These are phyloP conservation scores for Hydraecia micacea DNA, from an alignment of 2,888 invertebrate genomes.

Conservation along the genomic window DNA sequence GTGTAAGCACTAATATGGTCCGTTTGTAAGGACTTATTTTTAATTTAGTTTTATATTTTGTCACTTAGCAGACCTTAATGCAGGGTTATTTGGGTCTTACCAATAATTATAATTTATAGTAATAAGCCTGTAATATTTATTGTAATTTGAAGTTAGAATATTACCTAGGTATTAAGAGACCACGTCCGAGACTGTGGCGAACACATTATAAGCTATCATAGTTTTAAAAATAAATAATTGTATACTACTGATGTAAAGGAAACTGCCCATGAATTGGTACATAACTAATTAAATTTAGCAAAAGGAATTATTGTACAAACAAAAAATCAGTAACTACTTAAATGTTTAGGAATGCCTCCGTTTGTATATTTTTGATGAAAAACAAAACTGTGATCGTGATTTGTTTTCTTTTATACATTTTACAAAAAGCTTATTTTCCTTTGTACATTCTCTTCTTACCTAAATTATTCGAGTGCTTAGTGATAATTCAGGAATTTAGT, in stretches of 20 bases:
- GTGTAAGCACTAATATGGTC: neutral
- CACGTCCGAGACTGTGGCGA: conserved; percentile 54
- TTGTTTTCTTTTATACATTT: conserved; percentile 64
- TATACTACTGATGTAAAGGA: conserved; percentile 39
- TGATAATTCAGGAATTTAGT: conserved; percentile 61
- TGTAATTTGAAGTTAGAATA: conserved; percentile 18
- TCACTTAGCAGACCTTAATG: conserved; percentile 11
- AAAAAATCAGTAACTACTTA: conserved; percentile 52
- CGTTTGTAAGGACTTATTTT: neutral
- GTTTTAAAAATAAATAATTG: conserved; percentile 16
- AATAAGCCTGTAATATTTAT: conserved; percentile 4
- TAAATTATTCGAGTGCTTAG: conserved; percentile 61
- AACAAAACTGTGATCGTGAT: conserved; percentile 67
- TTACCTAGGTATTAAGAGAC: conserved; percentile 13
- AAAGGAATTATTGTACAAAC: conserved; percentile 68
- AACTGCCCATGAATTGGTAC: conserved; percentile 58
- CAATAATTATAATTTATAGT: conserved; percentile 4
- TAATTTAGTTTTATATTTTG: neutral
- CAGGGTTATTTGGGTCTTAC: conserved; percentile 13
- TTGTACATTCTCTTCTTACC: conserved; percentile 46
- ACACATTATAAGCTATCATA: conserved; percentile 21
- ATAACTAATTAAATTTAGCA: conserved; percentile 36
- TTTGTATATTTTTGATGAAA: conserved; percentile 54
- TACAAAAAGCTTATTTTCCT: conserved; percentile 33
- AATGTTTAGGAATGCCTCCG: conserved; percentile 38